A percentile compares a stretch with the other conserved stretches of the same genome.
phyloP scores from a whole-genome alignment of 35 echinoderm and acorn worm species.

The Heliocidaris erythrogramma region DNA sequence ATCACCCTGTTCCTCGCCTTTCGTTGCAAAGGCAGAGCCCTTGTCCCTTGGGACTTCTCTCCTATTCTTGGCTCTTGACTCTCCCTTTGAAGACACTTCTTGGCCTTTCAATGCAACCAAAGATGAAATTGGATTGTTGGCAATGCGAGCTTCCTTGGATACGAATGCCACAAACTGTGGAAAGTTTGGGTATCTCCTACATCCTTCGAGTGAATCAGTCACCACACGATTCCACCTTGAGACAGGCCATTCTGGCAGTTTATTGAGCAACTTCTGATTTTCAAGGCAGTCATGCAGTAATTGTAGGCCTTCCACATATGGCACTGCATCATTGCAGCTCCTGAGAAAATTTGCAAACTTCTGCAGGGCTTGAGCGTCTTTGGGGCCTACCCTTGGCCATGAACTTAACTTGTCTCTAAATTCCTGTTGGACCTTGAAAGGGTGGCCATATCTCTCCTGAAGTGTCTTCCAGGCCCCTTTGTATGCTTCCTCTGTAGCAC shows the following conservation, averaged over 20 bases:
- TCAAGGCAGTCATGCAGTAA: constrained; percentile 27
- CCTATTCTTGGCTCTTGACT: no score
- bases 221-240: constrained; percentile 40
- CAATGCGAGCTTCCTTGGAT: no score
- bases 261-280: constrained; percentile 50
- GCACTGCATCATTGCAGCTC: constrained; percentile 20
- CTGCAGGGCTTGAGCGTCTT: constrained; percentile 49
- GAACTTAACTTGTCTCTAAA: constrained; percentile 24
- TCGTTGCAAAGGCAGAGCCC: no score
- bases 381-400: constrained; percentile 22
- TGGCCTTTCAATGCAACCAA: no score
- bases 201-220: no score
- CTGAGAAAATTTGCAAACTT: constrained; percentile 30
- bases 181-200: no score
- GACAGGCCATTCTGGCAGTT: constrained; percentile 41
- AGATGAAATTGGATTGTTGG: no score
- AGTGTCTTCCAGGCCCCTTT: constrained; percentile 57
- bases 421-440: constrained; percentile 50
- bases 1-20: no score
- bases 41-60: no score
- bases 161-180: no score
- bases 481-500: constrained; percentile 49
- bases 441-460: constrained; percentile 58
- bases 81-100: no score
- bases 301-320: constrained; percentile 7